These are phyloP conservation scores for Drosophila flavopinicola DNA, from an alignment of 2,888 invertebrate species.

Conservation along the genomic window DNA sequence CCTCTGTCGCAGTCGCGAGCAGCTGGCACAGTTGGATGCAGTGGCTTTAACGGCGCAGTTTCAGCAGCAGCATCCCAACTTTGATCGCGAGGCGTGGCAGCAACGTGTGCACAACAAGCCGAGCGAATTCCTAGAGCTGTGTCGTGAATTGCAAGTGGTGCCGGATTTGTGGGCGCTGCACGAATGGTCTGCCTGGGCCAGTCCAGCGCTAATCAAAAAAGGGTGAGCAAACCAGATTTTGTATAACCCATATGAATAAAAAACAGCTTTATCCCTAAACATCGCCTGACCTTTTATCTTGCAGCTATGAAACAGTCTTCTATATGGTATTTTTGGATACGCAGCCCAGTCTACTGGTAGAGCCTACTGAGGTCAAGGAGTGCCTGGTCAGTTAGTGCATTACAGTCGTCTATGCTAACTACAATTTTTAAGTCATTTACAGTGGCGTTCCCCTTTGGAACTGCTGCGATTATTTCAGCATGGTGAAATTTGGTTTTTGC, in stretches of 20 bases:
- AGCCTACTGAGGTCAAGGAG: conserved; percentile 62
- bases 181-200: conserved; percentile 93
- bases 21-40: conserved; percentile 83
- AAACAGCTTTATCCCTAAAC: no score
- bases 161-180: conserved; percentile 91
- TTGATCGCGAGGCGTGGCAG: conserved; percentile 87
- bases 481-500: conserved; percentile 51
- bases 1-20: conserved; percentile 86
- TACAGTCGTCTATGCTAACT: no score
- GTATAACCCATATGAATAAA: no score
- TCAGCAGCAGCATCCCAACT: conserved; percentile 2
- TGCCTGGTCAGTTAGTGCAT: conserved; percentile 35
- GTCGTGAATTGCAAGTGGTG: conserved; percentile 88
- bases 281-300: not conserved
- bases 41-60: conserved; percentile 8
- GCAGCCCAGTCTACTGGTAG: conserved; percentile 53
- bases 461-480: conserved; percentile 21
- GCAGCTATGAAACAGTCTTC: conserved; percentile 61
- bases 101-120: conserved; percentile 82
- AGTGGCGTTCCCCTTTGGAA: conserved; percentile 62
- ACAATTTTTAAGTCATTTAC: not conserved
- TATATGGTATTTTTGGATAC: conserved; percentile 53
- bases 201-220: conserved; percentile 85
- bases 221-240: no score
- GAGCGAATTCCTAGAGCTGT: conserved; percentile 87